These are phyloP conservation scores for Aromia moschata DNA, from an alignment of 2,888 invertebrate species.

Conservation along the genomic window DNA sequence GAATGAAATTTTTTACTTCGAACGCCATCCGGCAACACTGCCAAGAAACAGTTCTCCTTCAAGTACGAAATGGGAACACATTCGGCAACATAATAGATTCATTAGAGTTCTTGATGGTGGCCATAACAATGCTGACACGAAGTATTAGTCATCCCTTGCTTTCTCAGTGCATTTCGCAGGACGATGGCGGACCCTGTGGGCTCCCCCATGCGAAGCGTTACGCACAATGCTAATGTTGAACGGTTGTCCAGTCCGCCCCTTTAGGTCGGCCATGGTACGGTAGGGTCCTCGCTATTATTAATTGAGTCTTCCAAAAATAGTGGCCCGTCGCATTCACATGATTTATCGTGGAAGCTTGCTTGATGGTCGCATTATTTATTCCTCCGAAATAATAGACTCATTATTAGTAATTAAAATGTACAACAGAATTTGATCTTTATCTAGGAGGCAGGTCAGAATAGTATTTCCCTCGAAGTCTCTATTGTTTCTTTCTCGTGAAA, in stretches of 20 bases:
- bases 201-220: slow-evolving; percentile 33
- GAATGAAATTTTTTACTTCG: not conserved
- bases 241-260: slow-evolving; percentile 53
- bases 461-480: slow-evolving; percentile 34
- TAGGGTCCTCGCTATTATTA: slow-evolving; percentile 51
- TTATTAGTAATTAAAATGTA: slow-evolving; percentile 49
- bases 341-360: slow-evolving; percentile 43
- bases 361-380: slow-evolving; percentile 41
- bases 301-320: slow-evolving; percentile 52
- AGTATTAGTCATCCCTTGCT: slow-evolving; percentile 59
- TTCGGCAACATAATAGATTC: slow-evolving; percentile 60
- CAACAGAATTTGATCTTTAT: slow-evolving; percentile 41
- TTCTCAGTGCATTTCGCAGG: slow-evolving; percentile 53
- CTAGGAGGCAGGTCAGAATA: slow-evolving; percentile 36
- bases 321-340: slow-evolving; percentile 39
- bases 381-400: slow-evolving; percentile 47
- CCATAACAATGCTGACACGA: slow-evolving; percentile 56
- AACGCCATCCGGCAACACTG: too few relatives aligned
- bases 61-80: slow-evolving; percentile 39
- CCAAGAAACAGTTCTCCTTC: slow-evolving; percentile 1
- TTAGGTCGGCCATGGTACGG: slow-evolving; percentile 47
- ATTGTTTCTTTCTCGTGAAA: slow-evolving; percentile 31
- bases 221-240: slow-evolving; percentile 52
- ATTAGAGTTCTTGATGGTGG: slow-evolving; percentile 59
- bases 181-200: slow-evolving; percentile 44